Base-by-base conservation (phyloP, 1,140 invertebrate species). In the Drosophila nebulosa region DNA sequence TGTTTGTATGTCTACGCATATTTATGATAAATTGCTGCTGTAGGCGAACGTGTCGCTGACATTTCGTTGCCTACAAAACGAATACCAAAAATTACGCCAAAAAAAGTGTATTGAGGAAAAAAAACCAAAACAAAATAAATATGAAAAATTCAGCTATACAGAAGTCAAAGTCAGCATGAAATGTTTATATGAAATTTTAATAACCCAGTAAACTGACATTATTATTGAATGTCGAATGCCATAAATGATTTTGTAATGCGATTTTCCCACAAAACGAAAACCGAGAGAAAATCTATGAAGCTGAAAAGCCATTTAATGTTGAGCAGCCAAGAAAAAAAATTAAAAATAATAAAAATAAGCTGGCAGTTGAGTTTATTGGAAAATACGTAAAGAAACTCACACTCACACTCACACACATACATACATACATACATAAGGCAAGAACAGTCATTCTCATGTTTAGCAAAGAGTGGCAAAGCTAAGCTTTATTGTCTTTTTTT, bases 11-110 rank as follows among this genome's bases (percentile, higher is more conserved):
- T 69, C 58, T 64, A 62, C 79, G 77, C 66, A 86, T 85, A 86
- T 85, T 85, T 85, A 86, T 85, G 80, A 85, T 85, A 85, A 86
- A 85, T 85, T 85, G 80, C 70, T 61, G 69, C 64, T 71, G 73
- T 66, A 52, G 52, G 69, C 65, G 70, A 80, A 85, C 81, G 81
- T 86, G 80, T 80, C 74, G 81, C 74, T 86, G 81, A 86, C 81
- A 86, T 85, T 85, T 86, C 78, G 78, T 77, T 69, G 73, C 80
- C 73, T 80, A 70, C 58, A 60, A 76, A 76, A 84, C 39, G 39
- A 21, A 46, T 46, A 46, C 18, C 39, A 46, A 46, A 46, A 46
- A 21, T n/a, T 3, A 10, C 12, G 69, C 51, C 60, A 63, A 69
- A 52, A 64, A 56, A 71, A 64, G 42, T 21, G 4, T 51, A 52